Percentiles rank a stretch among this genome's conserved stretches.
Conservation (phyloP, 2,888 invertebrate species). For the Nineta flava region DNA sequence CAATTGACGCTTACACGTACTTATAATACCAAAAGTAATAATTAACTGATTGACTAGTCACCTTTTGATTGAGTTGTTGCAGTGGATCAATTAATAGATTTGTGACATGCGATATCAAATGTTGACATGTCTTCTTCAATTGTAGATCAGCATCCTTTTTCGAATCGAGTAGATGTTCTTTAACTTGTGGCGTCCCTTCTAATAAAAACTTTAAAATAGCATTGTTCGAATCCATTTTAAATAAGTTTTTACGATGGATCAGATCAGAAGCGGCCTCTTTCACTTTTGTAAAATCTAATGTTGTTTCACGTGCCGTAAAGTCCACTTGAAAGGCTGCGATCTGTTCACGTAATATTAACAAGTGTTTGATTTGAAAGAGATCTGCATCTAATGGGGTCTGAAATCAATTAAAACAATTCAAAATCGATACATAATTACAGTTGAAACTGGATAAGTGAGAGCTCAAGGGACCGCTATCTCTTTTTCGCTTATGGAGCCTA, state of each 20-base stretch:
- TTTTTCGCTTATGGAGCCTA: no score
- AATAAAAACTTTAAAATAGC: conserved; percentile 80
- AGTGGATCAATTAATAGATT: conserved; percentile 60
- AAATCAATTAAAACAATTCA: no score
- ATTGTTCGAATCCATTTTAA: conserved; percentile 70
- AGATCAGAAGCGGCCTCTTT: conserved; percentile 70
- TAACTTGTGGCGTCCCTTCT: conserved; percentile 88
- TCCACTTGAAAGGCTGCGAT: conserved; percentile 97
- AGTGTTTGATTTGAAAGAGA: conserved; percentile 94
- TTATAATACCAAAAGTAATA: background rate
- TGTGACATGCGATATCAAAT: conserved; percentile 68
- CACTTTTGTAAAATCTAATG: conserved; percentile 84
- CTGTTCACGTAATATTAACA: conserved; percentile 91
- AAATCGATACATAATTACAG: no score
- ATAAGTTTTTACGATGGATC: conserved; percentile 65
- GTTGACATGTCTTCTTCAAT: conserved; percentile 77
- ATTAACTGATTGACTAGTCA: no score
- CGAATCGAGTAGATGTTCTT: conserved; percentile 83
- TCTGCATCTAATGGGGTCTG: conserved; percentile 77
- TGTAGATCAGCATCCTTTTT: conserved; percentile 91
- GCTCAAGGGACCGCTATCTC: no score
- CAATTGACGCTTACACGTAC: no score
- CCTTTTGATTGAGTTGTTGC: conserved; percentile 11
- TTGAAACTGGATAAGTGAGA: no score
- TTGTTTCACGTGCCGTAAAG: conserved; percentile 82